Base-by-base conservation (phyloP, 2,888 invertebrate genomes). In the Polyommatus iphigenia region DNA sequence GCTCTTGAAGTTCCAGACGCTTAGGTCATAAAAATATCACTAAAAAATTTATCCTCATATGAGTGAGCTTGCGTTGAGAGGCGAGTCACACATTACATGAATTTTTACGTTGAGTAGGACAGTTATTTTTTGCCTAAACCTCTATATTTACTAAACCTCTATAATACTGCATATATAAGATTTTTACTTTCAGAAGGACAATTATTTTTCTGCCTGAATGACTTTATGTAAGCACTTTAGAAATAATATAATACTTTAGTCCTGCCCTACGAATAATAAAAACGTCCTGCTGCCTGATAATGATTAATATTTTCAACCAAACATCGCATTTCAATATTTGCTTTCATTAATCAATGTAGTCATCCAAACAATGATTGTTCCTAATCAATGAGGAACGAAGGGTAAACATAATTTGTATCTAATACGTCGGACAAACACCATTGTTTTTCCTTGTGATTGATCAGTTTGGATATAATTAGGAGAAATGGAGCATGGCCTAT, bases 401-500 rank as follows among this genome's bases (percentile, higher is more conserved):
- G 15, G 29, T 29, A 67, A 67, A 67, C 67, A 67, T 32, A 67
- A 67, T 67, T 67, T 67, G 67, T 67, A 67, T 67, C 67, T 67
- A 67, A 67, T 67, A 67, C 15, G 36, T 71, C 15, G n/a, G 78
- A 81, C 80, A 83, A 84, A 83, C 83, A 83, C 80, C 76, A 73
- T 79, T 81, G 82, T 84, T 83, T 85, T 85, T 85, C 82, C 84
- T 80, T 80, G 82, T 85, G 85, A 85, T 85, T 83, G 85, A 85
- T 85, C 83, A 81, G 82, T 79, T 81, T 83, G 80, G 78, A 82
- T 82, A 87, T 86, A 90, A 89, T 89, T 88, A 89, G 86, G 87
- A 86, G 84, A 84, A 87, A 87, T 88, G 83, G 79, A 84, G 82
- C 57, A 29, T 18, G 4, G 57, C 46, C 24, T 24, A 3, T 75